Percentiles rank a stretch among this genome's conserved stretches.
Evolutionary conservation across 2,797 vertebrate genomes (phyloP).

Genomic region (Crotalus adamanteus): DNA sequence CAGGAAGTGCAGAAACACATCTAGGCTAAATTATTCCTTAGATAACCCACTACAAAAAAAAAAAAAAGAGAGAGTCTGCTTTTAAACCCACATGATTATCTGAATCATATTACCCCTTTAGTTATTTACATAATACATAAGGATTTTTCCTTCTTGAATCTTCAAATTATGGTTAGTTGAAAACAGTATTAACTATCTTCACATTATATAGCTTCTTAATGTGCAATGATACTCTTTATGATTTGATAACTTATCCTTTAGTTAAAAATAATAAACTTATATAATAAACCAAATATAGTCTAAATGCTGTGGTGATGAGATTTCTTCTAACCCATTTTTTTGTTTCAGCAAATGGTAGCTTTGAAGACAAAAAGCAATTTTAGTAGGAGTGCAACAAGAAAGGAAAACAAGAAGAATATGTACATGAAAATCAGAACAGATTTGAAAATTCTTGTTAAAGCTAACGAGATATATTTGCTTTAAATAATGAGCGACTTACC

Average conservation of each 20-base stretch:
- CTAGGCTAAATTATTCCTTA: conserved; percentile 70
- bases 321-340: not conserved
- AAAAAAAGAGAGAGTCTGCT: conserved; percentile 19
- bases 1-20: conserved; percentile 79
- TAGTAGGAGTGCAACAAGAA: not conserved
- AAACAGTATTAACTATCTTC: not conserved
- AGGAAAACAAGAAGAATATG: not conserved
- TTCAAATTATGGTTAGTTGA: not conserved
- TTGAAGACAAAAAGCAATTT: not conserved
- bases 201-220: not conserved
- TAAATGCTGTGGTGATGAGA: not conserved
- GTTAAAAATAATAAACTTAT: not conserved
- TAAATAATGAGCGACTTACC: not conserved
- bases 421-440: not conserved
- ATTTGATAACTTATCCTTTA: not conserved
- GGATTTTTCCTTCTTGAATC: not conserved
- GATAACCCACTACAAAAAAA: conserved; percentile 48
- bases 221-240: not conserved
- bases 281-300: not conserved
- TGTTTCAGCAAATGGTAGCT: not conserved
- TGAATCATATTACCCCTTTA: fast-evolving
- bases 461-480: not conserved
- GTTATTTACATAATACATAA: fast-evolving
- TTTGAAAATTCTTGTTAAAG: not conserved
- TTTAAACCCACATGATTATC: conserved; percentile 8